Evolutionary conservation across 1,140 invertebrate genomes (phyloP).

Genomic region (Chionoecetes opilio): DNA sequence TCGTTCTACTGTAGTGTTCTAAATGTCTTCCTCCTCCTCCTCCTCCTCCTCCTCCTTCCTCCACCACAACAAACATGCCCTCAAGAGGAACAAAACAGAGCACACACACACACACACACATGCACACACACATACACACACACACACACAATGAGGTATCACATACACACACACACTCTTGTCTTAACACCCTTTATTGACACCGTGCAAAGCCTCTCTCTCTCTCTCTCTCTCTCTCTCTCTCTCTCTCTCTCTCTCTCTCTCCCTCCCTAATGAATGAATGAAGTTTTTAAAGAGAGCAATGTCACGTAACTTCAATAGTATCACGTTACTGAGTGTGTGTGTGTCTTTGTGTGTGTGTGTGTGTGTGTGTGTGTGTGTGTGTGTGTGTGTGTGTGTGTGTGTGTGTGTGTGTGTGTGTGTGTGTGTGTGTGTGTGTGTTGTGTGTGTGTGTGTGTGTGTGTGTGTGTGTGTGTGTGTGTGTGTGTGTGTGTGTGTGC

Average conservation of each 20-base stretch:
- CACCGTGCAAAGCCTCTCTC: neutral
- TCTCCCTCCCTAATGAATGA: slow-evolving; percentile 1
- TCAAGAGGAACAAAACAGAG: neutral
- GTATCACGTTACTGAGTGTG: too few relatives aligned
- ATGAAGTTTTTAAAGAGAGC: too few relatives aligned
- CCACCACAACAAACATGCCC: neutral
- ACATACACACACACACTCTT: neutral
- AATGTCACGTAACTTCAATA: neutral
- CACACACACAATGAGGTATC: neutral
- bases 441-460: too few relatives aligned
- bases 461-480: slow-evolving; percentile 27
- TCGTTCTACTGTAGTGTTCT: too few relatives aligned
- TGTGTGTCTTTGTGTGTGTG: too few relatives aligned
- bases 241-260: slow-evolving; percentile 27
- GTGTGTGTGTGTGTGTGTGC: neutral
- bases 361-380: too few relatives aligned
- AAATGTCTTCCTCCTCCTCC: neutral
- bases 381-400: too few relatives aligned
- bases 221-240: neutral
- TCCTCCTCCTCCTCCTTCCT: neutral
- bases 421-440: too few relatives aligned
- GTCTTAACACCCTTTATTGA: neutral
- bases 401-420: neutral
- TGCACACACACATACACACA: slow-evolving; percentile 7
- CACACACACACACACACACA: slow-evolving; percentile 8